Evolutionary conservation across 2,797 vertebrate genomes (phyloP).

Genomic region (Scomberomorus guttatus): DNA sequence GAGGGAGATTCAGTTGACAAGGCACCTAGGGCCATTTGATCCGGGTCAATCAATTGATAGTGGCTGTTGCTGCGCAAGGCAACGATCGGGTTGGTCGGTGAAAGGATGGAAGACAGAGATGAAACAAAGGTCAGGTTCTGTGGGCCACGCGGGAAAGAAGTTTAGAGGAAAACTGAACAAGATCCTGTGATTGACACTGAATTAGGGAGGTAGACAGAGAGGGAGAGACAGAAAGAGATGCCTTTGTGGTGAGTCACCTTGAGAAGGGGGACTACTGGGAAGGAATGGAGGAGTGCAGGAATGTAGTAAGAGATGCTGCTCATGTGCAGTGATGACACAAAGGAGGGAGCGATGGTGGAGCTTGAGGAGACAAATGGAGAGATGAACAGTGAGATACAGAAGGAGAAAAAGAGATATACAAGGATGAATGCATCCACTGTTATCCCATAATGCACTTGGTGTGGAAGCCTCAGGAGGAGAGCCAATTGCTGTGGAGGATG

Average conservation of each 20-base stretch:
- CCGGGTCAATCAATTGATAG: conserved; percentile 44
- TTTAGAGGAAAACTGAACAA: neutral
- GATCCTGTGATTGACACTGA: conserved; percentile 2
- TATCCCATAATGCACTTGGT: conserved; percentile 64
- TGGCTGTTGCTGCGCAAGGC: conserved; percentile 20
- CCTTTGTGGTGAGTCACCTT: conserved; percentile 76
- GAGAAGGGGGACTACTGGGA: conserved; percentile 60
- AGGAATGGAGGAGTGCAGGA: conserved; percentile 43
- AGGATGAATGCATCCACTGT: conserved; percentile 22
- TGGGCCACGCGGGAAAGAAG: conserved; percentile 1
- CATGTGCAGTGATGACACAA: neutral
- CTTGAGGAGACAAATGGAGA: neutral
- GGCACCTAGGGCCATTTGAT: conserved; percentile 59
- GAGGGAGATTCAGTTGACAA: conserved; percentile 41
- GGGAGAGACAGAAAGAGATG: conserved; percentile 1
- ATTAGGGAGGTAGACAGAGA: neutral
- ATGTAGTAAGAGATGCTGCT: conserved; percentile 25
- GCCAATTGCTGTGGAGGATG: conserved; percentile 26
- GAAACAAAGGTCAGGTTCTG: conserved; percentile 49
- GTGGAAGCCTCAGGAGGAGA: conserved; percentile 33
- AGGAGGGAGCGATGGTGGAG: conserved; percentile 10
- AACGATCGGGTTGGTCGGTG: conserved; percentile 10
- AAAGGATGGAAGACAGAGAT: conserved; percentile 28
- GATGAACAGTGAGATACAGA: conserved; percentile 10
- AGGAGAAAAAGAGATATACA: conserved; percentile 1